Conservation (phyloP, 1,140 invertebrate genomes). For the Cyclargus thomasi region DNA sequence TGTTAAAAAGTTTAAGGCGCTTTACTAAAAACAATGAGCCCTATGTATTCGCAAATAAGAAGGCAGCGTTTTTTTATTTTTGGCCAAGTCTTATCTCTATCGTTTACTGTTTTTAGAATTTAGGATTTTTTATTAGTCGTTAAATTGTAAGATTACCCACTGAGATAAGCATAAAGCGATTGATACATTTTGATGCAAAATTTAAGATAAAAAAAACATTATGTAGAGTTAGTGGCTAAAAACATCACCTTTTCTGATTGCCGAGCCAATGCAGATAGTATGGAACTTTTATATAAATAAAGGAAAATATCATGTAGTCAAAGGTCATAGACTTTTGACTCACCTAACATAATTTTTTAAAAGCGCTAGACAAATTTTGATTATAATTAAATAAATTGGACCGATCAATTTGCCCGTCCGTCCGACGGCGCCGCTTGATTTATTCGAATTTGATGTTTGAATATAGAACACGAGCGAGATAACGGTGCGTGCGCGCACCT, state of each 20-base stretch:
- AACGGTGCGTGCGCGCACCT: slow-evolving; percentile 1
- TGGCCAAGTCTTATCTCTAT: not conserved
- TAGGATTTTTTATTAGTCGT: not conserved
- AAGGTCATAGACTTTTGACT: no score
- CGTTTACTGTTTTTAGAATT: not conserved
- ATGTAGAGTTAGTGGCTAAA: no score
- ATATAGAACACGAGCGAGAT: not conserved
- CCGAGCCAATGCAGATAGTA: no score
- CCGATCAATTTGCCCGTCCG: not conserved
- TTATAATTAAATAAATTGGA: not conserved
- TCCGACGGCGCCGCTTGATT: not conserved
- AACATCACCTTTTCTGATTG: no score
- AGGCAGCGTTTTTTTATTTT: not conserved
- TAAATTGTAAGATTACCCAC: not conserved
- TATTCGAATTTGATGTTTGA: not conserved
- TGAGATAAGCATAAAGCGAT: not conserved
- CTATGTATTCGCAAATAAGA: not conserved
- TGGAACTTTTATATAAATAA: no score
- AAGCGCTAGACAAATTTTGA: not conserved
- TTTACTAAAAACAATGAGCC: not conserved
- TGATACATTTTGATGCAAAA: not conserved
- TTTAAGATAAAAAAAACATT: no score
- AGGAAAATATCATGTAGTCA: no score
- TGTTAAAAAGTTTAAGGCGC: not conserved
- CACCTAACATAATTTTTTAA: not conserved